Evolutionary conservation across 92 coral and sea anemone genomes (phyloP).

Genomic region (Phenganax marumi): DNA sequence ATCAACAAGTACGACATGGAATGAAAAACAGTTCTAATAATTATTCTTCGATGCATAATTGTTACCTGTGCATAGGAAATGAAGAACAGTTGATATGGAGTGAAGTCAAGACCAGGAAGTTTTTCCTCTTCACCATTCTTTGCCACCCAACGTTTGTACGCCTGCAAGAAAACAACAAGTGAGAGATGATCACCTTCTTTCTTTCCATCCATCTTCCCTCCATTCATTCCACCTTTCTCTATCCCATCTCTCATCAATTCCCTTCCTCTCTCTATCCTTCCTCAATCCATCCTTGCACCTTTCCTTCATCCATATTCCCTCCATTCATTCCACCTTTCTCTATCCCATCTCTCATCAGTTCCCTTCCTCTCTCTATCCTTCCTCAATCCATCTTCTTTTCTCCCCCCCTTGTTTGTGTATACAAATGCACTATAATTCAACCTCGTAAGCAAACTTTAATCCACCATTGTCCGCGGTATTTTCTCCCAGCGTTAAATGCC

Average conservation of each 20-base stretch:
- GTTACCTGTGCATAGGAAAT: constrained; percentile 39
- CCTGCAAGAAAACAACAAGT: background rate
- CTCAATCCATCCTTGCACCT: no score
- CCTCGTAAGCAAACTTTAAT: constrained; percentile 37
- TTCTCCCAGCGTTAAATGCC: constrained; percentile 26
- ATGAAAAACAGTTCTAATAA: background rate
- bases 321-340: no score
- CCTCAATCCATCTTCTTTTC: no score
- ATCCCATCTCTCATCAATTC: no score
- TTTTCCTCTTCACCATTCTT: constrained; percentile 19
- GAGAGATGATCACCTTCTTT: background rate
- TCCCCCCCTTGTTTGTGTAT: background rate
- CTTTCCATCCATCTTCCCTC: background rate
- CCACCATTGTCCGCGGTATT: constrained; percentile 42
- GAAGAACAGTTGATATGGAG: constrained; percentile 37
- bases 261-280: no score
- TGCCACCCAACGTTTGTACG: constrained; percentile 34
- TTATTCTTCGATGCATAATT: background rate
- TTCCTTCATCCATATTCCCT: no score
- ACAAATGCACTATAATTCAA: background rate
- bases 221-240: no score
- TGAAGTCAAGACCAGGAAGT: constrained; percentile 35
- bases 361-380: background rate
- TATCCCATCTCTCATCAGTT: no score
- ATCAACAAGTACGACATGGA: background rate